phyloP scores from a whole-genome alignment of 2,888 invertebrate genomes.

The Tuta absoluta region DNA sequence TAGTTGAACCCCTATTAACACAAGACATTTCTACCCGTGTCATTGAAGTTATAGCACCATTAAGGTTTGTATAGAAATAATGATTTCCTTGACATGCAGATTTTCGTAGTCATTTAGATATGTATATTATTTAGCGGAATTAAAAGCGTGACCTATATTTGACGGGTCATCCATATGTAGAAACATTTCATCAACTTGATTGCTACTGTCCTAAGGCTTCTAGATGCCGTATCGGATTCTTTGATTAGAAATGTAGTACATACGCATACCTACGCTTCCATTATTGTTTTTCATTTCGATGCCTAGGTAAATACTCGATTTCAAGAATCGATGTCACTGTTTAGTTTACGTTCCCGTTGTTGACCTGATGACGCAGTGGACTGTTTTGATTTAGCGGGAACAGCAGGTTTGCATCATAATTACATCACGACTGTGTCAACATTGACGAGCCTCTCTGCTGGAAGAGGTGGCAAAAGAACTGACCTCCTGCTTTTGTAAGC shows the following conservation, averaged over 20 bases:
- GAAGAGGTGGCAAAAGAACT: slow-evolving; percentile 14
- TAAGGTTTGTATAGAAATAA: background rate
- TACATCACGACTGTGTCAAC: slow-evolving; percentile 48
- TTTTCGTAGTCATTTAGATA: background rate
- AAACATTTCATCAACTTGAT: slow-evolving; percentile 1
- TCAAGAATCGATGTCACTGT: background rate
- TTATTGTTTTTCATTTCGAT: background rate
- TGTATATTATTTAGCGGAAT: background rate
- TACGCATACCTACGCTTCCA: background rate
- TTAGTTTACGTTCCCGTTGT: slow-evolving; percentile 49
- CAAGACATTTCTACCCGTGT: background rate
- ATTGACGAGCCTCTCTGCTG: slow-evolving; percentile 30
- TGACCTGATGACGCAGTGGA: slow-evolving; percentile 44
- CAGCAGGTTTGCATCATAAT: slow-evolving; percentile 44
- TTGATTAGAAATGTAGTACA: slow-evolving; percentile 24
- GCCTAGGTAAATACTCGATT: background rate
- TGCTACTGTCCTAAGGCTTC: slow-evolving; percentile 10
- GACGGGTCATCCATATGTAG: background rate
- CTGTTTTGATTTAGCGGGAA: slow-evolving; percentile 43
- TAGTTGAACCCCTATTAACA: background rate
- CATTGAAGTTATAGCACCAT: background rate
- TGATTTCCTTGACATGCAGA: slow-evolving; percentile 8
- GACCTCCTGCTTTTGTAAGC: slow-evolving; percentile 10
- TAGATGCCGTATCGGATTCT: slow-evolving; percentile 9
- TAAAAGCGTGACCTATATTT: slow-evolving; percentile 5